Evolutionary conservation across 92 coral and sea anemone genomes (phyloP).

Genomic region (Pocillopora grandis): DNA sequence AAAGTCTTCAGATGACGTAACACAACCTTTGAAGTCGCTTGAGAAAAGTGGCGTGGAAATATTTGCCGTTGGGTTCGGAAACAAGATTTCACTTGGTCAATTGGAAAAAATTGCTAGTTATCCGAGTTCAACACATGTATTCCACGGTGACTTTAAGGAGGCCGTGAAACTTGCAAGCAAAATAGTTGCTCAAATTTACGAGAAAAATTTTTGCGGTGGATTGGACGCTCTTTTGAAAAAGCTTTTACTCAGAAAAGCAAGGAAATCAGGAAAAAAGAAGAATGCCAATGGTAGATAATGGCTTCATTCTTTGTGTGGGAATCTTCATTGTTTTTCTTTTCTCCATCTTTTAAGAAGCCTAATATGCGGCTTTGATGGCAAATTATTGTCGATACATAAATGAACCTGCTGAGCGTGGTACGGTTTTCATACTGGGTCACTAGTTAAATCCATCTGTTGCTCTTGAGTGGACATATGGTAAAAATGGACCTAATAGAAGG

Average conservation of each 20-base stretch:
- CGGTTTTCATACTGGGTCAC: no score
- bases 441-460: no score
- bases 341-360: neutral
- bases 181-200: constrained; percentile 45
- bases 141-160: constrained; percentile 39
- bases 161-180: constrained; percentile 43
- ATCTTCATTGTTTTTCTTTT: neutral
- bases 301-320: neutral
- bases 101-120: constrained; percentile 61
- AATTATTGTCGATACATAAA: neutral
- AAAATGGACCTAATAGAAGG: no score
- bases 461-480: no score
- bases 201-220: constrained; percentile 52
- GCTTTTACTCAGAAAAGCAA: constrained; percentile 10
- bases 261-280: constrained; percentile 5
- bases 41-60: constrained; percentile 43
- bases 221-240: constrained; percentile 9
- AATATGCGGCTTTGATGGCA: neutral
- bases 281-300: neutral
- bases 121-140: constrained; percentile 44
- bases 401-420: neutral
- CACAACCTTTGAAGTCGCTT: constrained; percentile 36
- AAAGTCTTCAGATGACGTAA: constrained; percentile 37
- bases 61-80: constrained; percentile 56
- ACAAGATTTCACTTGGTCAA: constrained; percentile 26